Percentiles rank a stretch among this genome's conserved stretches.
Evolutionary conservation across 2,888 invertebrate genomes (phyloP).

Genomic region (Nephrotoma appendiculata): DNA sequence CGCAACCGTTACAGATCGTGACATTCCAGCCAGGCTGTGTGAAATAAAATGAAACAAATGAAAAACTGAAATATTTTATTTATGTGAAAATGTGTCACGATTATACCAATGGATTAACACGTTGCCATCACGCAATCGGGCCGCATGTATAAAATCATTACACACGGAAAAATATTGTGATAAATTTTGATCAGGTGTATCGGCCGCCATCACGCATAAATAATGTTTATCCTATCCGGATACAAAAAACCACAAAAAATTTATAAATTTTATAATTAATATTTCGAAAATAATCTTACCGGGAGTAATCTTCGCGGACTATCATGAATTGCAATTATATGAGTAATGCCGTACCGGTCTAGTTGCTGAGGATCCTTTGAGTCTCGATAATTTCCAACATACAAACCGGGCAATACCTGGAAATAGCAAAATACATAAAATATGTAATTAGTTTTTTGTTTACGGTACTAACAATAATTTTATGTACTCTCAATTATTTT

Average conservation of each 20-base stretch:
- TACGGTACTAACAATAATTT: not conserved
- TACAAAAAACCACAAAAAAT: constrained; percentile 8
- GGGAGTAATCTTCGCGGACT: constrained; percentile 76
- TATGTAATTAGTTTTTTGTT: not conserved
- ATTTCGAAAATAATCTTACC: constrained; percentile 38
- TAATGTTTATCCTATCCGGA: constrained; percentile 81
- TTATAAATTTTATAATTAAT: not conserved
- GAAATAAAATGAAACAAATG: not conserved
- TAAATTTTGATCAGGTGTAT: constrained; percentile 86
- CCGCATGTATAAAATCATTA: constrained; percentile 93
- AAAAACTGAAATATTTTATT: not conserved
- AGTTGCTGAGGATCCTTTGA: constrained; percentile 85
- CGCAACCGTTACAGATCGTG: constrained; percentile 88
- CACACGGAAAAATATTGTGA: constrained; percentile 85
- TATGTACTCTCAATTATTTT: not conserved
- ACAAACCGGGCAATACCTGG: constrained; percentile 85
- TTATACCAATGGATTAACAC: constrained; percentile 77
- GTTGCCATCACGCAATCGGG: constrained; percentile 75
- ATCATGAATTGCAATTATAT: constrained; percentile 92
- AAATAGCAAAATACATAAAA: not conserved
- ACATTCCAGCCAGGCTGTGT: constrained; percentile 73
- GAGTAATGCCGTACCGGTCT: constrained; percentile 79
- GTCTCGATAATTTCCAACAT: constrained; percentile 91
- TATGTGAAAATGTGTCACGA: constrained; percentile 27
- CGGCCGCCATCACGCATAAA: constrained; percentile 89